phyloP scores from a whole-genome alignment of 2,888 invertebrate species.

The Lithosia quadra region DNA sequence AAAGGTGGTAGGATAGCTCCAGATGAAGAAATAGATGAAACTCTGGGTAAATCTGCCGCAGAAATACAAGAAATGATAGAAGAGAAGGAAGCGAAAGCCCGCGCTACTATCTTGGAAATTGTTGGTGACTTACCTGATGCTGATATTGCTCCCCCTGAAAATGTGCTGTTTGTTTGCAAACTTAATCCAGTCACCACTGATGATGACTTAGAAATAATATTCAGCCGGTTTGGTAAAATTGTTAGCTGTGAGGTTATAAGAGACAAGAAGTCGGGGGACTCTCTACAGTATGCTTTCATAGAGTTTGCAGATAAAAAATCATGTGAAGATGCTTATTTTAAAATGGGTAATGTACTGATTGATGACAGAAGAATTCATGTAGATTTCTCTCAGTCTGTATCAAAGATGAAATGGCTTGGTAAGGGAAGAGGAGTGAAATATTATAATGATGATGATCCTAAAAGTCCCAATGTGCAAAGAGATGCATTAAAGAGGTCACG shows the following conservation, averaged over 20 bases:
- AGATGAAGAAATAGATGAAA: slow-evolving; percentile 97
- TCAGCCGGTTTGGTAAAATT: slow-evolving; percentile 98
- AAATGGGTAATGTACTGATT: slow-evolving; percentile 99
- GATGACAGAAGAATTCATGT: slow-evolving; percentile 99
- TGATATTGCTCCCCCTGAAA: slow-evolving; percentile 99
- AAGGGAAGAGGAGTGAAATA: slow-evolving; percentile 93
- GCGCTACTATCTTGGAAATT: slow-evolving; percentile 99
- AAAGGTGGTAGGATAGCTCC: slow-evolving; percentile 96
- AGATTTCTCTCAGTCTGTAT: slow-evolving; percentile 99
- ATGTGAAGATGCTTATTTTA: slow-evolving; percentile 99
- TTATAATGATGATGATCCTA: slow-evolving; percentile 70
- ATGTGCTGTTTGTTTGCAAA: slow-evolving; percentile 99
- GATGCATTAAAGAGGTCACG: slow-evolving; percentile 50
- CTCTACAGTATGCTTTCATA: slow-evolving; percentile 99
- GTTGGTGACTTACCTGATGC: slow-evolving; percentile 99
- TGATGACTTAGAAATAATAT: slow-evolving; percentile 98
- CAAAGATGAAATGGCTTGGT: slow-evolving; percentile 96
- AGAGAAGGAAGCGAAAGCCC: slow-evolving; percentile 97
- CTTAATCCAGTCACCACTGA: slow-evolving; percentile 99
- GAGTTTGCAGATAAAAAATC: slow-evolving; percentile 97
- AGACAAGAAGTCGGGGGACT: slow-evolving; percentile 96
- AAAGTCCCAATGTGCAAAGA: slow-evolving; percentile 45
- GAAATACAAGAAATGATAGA: slow-evolving; percentile 96
- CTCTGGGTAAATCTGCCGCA: slow-evolving; percentile 93
- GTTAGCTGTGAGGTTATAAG: slow-evolving; percentile 98